Base-by-base conservation (phyloP, 2,113 vertebrate species). In the Solea solea region DNA sequence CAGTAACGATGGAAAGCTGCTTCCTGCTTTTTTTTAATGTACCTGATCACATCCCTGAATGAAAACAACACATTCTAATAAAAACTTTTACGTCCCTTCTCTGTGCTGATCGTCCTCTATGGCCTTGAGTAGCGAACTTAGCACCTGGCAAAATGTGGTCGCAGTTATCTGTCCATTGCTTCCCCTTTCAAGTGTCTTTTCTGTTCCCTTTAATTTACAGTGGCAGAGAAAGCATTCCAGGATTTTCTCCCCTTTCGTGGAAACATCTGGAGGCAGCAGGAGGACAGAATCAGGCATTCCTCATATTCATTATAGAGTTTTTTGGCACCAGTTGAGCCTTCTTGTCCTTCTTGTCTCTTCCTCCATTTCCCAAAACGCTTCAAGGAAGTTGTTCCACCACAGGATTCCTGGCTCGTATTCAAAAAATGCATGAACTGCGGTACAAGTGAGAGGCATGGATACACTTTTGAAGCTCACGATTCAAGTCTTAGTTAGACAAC, bases 281-380 rank as follows among this genome's bases (percentile, higher is more conserved):
- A 78, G 78, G 59, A 73, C 52, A 86, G 67, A 52, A 68, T 86
- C 83, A 80, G 78, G 83, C 84, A 75, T 83, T 74, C 67, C 57
- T 77, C 49, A n/a, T 70, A 72, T 52, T 74, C 16, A 71, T 40
- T 16, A 27, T 82, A 74, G 42, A 72, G 83, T 90, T 89, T 84
- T 91, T 89, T 90, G 89, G 86, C 90, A 91, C 90, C 72, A 16
- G 77, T 86, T 50, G 84, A 88, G 77, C 80, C 60, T 66, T 67
- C 74, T 65, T 21, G 54, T 85, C 69, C 63, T 8, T 9, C 7
- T 59, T 9, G 58, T 72, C 59, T 75, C 59, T 55, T 57, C 14
- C 78, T 77, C 62, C 66, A n/a, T 3, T 54, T 75, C 50, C 45
- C 45, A 48, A 53, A 71, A 63, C 28, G 13, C 12, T 59, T 68